phyloP scores from a whole-genome alignment of 2,113 vertebrate genomes.

The Larimichthys polyactis region DNA sequence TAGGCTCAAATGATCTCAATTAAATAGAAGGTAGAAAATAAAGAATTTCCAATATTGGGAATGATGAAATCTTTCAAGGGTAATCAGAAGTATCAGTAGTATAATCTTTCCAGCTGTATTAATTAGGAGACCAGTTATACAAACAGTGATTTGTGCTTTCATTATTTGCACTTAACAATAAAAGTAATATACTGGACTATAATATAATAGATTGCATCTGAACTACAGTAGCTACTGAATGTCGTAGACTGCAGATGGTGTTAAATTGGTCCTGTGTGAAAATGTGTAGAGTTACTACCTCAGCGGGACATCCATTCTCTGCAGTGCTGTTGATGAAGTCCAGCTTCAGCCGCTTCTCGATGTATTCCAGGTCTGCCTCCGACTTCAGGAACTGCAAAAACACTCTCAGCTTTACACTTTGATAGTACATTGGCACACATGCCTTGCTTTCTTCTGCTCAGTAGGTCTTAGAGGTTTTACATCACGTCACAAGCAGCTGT shows the following conservation, averaged over 20 bases:
- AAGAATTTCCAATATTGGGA: too few relatives aligned
- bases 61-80: too few relatives aligned
- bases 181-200: neutral
- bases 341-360: conserved; percentile 90
- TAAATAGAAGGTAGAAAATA: too few relatives aligned
- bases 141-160: too few relatives aligned
- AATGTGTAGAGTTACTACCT: conserved; percentile 79
- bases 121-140: neutral
- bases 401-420: conserved; percentile 32
- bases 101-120: neutral
- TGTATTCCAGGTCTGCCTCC: conserved; percentile 93
- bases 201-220: too few relatives aligned
- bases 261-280: neutral
- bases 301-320: conserved; percentile 72
- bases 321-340: conserved; percentile 88
- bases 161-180: too few relatives aligned
- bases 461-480: neutral
- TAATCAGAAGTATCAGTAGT: neutral
- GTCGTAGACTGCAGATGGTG: neutral
- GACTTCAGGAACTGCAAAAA: conserved; percentile 94
- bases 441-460: neutral
- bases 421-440: neutral
- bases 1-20: too few relatives aligned
- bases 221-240: neutral
- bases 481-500: too few relatives aligned